Evolutionary conservation across 1,140 invertebrate species (phyloP).

Genomic region (Ctenoplectra terminalis): DNA sequence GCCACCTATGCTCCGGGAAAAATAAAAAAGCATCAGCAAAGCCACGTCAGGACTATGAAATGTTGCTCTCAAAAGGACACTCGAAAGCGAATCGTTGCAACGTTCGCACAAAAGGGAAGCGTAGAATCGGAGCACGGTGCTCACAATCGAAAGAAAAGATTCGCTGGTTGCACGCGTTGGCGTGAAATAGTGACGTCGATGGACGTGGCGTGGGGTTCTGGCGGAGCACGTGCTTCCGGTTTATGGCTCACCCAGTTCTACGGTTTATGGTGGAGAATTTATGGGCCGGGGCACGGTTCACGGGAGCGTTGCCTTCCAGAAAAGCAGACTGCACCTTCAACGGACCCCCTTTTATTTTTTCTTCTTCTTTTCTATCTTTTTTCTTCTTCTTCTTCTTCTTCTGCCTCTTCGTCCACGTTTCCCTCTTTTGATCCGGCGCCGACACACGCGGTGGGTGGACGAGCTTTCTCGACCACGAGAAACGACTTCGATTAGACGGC

Average conservation of each 20-base stretch:
- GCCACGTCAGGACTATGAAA: neutral
- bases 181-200: conserved; percentile 43
- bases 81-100: neutral
- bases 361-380: neutral
- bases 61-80: conserved; percentile 30
- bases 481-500: conserved; percentile 48
- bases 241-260: conserved; percentile 66
- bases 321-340: conserved; percentile 40
- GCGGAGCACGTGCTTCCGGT: conserved; percentile 67
- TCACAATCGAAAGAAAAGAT: conserved; percentile 13
- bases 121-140: neutral
- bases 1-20: neutral
- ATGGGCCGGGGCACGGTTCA: conserved; percentile 50
- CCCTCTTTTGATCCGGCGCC: conserved; percentile 48
- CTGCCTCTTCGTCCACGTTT: conserved; percentile 2
- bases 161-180: conserved; percentile 19
- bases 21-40: neutral
- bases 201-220: neutral
- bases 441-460: conserved; percentile 25
- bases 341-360: conserved; percentile 1
- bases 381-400: conserved; percentile 33
- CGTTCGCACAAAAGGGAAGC: neutral
- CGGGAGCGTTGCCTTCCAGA: conserved; percentile 56
- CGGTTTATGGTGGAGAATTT: conserved; percentile 66
- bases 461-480: conserved; percentile 22